Conservation (phyloP, 1,140 invertebrate species). For the Anoplophora glabripennis region DNA sequence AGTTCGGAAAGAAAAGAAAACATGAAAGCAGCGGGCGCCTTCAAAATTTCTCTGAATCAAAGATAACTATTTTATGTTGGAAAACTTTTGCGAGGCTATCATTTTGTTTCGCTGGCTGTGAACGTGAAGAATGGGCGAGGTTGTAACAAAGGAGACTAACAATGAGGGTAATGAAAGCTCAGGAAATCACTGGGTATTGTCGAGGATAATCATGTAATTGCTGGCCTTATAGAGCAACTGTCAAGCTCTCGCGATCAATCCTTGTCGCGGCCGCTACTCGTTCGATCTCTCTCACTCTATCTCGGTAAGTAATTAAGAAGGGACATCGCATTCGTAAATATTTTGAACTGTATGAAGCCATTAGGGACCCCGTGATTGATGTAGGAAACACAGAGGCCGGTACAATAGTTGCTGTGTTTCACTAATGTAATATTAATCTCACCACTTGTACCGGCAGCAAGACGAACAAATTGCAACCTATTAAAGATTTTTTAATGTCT, state of each 20-base stretch:
- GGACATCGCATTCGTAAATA: slow-evolving; percentile 15
- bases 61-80: slow-evolving; percentile 18
- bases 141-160: slow-evolving; percentile 36
- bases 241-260: slow-evolving; percentile 36
- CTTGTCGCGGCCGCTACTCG: slow-evolving; percentile 16
- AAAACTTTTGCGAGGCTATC: slow-evolving; percentile 29
- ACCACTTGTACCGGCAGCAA: too few relatives aligned
- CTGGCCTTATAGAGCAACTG: slow-evolving; percentile 29
- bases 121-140: slow-evolving; percentile 13
- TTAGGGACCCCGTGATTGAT: not conserved
- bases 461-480: too few relatives aligned
- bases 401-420: too few relatives aligned
- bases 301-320: slow-evolving; percentile 31
- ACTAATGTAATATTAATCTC: too few relatives aligned
- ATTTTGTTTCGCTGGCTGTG: slow-evolving; percentile 20
- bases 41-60: slow-evolving; percentile 9
- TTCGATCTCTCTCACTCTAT: not conserved
- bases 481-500: too few relatives aligned
- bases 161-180: slow-evolving; percentile 46
- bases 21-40: slow-evolving; percentile 14
- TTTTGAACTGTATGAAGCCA: not conserved
- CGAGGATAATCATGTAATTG: slow-evolving; percentile 43
- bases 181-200: slow-evolving; percentile 45
- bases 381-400: too few relatives aligned
- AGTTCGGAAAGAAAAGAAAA: slow-evolving; percentile 15